Conservation (phyloP, 2,113 vertebrate genomes). For the Eubucco bourcierii region DNA sequence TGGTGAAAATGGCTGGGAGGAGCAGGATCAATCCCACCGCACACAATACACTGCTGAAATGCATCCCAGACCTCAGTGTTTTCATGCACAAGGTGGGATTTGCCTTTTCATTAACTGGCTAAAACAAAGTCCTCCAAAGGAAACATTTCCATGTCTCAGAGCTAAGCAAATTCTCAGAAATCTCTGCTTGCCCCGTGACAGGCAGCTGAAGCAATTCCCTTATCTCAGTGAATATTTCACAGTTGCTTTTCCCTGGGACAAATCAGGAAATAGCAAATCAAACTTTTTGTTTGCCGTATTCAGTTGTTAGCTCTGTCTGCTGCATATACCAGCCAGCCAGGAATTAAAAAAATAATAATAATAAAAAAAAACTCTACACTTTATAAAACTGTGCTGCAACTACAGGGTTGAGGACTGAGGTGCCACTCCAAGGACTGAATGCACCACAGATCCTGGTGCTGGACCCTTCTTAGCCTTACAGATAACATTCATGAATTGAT, state of each 20-base stretch:
- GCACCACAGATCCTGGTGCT: background rate
- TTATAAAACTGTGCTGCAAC: background rate
- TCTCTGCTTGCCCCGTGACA: background rate
- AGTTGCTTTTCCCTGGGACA: background rate
- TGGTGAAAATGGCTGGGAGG: background rate
- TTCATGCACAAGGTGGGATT: background rate
- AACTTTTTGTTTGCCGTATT: background rate
- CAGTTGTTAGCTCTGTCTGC: background rate
- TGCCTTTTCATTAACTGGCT: background rate
- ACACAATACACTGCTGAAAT: background rate
- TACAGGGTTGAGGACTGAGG: background rate
- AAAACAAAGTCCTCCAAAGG: background rate
- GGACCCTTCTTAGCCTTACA: slow-evolving; percentile 66
- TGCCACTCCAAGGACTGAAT: background rate
- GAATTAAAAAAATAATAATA: background rate
- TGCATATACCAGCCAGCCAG: background rate
- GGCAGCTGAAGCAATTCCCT: background rate
- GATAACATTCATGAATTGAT: slow-evolving; percentile 72
- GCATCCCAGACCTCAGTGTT: background rate
- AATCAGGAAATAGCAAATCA: background rate
- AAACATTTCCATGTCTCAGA: background rate
- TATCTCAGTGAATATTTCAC: slow-evolving; percentile 15
- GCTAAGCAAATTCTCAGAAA: background rate
- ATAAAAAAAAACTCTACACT: background rate
- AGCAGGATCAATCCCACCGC: background rate